Percentiles rank a stretch among this genome's conserved stretches.
These are phyloP conservation scores for Homarus americanus DNA, from an alignment of 1,140 invertebrate species.

Conservation along the genomic window DNA sequence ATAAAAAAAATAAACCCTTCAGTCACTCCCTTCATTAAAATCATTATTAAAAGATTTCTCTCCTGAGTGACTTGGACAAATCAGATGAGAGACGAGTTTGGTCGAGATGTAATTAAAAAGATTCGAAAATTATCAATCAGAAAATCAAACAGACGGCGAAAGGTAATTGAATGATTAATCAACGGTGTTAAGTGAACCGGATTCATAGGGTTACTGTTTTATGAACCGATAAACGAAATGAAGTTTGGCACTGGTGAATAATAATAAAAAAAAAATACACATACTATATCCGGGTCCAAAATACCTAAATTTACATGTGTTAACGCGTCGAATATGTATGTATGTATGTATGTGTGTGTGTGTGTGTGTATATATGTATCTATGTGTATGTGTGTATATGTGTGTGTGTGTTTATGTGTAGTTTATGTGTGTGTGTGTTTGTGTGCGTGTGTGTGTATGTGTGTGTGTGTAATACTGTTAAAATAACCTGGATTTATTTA, in stretches of 20 bases:
- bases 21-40: slow-evolving; percentile 32
- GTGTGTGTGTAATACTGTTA: neutral
- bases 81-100: slow-evolving; percentile 48
- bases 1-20: neutral
- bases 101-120: slow-evolving; percentile 66
- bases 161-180: slow-evolving; percentile 71
- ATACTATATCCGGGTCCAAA: slow-evolving; percentile 7
- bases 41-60: slow-evolving; percentile 39
- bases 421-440: slow-evolving; percentile 25
- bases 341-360: slow-evolving; percentile 10
- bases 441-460: slow-evolving; percentile 30
- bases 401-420: no score
- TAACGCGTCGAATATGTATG: neutral
- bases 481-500: neutral
- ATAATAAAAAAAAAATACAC: neutral
- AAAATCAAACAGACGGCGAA: slow-evolving; percentile 67
- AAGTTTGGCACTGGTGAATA: slow-evolving; percentile 46
- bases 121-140: slow-evolving; percentile 72
- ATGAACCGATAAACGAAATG: slow-evolving; percentile 40
- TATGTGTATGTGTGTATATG: slow-evolving; percentile 9
- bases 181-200: slow-evolving; percentile 65
- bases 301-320: slow-evolving; percentile 4
- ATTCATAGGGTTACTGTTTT: slow-evolving; percentile 62
- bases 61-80: slow-evolving; percentile 31
- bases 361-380: slow-evolving; percentile 36